Percentiles rank a stretch among this genome's conserved stretches.
Evolutionary conservation across 2,888 invertebrate species (phyloP).

Genomic region (Stegophylla sp.): DNA sequence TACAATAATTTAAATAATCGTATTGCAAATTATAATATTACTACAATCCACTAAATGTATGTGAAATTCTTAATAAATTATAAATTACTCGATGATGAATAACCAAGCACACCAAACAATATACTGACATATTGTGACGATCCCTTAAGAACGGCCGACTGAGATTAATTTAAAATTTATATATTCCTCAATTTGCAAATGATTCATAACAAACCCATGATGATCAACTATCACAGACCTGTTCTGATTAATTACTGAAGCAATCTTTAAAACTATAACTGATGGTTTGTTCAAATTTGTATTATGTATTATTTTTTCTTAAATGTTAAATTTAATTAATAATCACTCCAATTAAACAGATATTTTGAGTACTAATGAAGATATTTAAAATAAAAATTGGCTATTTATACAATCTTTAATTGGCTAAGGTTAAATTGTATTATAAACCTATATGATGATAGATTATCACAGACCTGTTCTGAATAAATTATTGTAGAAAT

Average conservation of each 20-base stretch:
- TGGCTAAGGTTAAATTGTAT: background rate
- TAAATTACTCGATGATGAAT: background rate
- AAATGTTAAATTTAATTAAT: background rate
- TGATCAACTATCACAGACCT: background rate
- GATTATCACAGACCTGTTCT: conserved; percentile 56
- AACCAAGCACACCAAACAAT: background rate
- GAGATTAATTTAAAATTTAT: background rate
- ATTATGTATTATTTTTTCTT: too few relatives aligned
- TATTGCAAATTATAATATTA: too few relatives aligned
- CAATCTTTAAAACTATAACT: background rate
- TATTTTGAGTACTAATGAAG: too few relatives aligned
- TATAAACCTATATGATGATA: conserved; percentile 45
- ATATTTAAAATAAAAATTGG: background rate
- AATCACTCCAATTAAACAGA: background rate
- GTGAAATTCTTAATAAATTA: background rate
- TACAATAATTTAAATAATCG: too few relatives aligned
- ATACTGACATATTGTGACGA: background rate
- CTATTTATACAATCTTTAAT: background rate
- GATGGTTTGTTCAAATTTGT: conserved; percentile 8
- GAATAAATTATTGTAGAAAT: conserved; percentile 18
- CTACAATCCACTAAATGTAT: too few relatives aligned
- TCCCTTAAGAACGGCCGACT: background rate
- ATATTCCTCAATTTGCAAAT: background rate
- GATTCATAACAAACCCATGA: background rate
- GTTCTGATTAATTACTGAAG: background rate